These are phyloP conservation scores for Stenodera caucasica DNA, from an alignment of 2,888 invertebrate species.

Conservation along the genomic window DNA sequence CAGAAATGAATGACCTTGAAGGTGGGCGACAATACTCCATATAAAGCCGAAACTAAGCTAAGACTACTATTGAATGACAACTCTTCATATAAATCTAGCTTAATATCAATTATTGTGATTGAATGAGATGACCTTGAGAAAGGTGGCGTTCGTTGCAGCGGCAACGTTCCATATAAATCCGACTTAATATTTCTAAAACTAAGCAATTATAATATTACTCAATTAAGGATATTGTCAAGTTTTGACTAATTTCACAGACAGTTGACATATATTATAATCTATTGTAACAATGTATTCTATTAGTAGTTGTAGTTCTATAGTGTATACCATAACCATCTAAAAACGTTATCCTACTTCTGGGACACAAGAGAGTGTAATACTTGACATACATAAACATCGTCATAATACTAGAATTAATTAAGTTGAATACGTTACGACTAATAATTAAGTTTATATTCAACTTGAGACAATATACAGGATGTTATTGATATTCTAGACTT, in stretches of 20 bases:
- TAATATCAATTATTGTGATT: too few species aligned
- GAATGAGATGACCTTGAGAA: too few species aligned
- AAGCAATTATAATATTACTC: conserved; percentile 29
- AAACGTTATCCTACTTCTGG: conserved; percentile 26
- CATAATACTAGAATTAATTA: conserved; percentile 29
- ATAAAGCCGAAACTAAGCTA: too few species aligned
- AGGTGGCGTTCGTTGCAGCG: too few species aligned
- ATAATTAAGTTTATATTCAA: neutral
- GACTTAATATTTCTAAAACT: too few species aligned
- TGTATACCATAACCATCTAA: conserved; percentile 7
- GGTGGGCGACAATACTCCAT: too few species aligned
- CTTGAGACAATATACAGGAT: neutral
- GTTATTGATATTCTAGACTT: too few species aligned
- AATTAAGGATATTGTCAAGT: conserved; percentile 27
- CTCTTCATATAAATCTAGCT: too few species aligned
- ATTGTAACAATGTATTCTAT: conserved; percentile 23
- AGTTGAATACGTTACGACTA: conserved; percentile 14
- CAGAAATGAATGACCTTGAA: too few species aligned
- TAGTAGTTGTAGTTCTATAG: neutral
- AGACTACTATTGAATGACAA: too few species aligned
- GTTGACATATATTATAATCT: conserved; percentile 26
- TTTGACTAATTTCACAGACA: conserved; percentile 23
- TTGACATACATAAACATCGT: conserved; percentile 29
- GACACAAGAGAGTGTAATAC: conserved; percentile 19
- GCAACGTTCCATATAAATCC: too few species aligned